Evolutionary conservation across 1,140 invertebrate species (phyloP), one percentile per base, ranked within the genome.

Genomic region (Nasonia vitripennis): DNA sequence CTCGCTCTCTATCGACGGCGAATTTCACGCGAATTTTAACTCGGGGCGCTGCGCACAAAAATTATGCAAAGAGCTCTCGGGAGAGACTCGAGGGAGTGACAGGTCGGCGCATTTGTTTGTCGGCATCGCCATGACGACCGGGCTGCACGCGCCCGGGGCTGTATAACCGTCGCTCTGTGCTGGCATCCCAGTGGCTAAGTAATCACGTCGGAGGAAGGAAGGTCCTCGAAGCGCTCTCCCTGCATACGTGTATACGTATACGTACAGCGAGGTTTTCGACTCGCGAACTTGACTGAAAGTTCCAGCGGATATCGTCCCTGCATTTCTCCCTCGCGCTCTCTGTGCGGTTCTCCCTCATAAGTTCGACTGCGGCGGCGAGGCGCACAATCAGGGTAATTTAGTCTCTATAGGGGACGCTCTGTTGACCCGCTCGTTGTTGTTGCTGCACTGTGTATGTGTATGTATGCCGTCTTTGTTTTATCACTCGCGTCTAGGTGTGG

Each of bases 61-160:
- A 37, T 37, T 37, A 37, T 37, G 34, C 34, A 37, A 37, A 4
- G 4, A 6, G 34, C 34, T 37, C 34, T 3, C 34, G 34, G 34
- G 34, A 37, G 34, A 37, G 34, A 37, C 41, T 45, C 41, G 41
- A 45, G 41, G 9, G 70, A 12, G 70, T 71, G 23, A 34, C 23
- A 34, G 6, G 48, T 55, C 1, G 10, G 78, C 51, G 31, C 55
- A 80, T 80, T 80, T 80, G 78, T 80, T 80, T 80, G 78, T n/a
- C 51, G 78, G 27, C 62, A 31, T 80, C 31, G 34, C 51, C 78
- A 68, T 80, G 78, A 31, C 51, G 78, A 80, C 78, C 11, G 5
- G 20, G 51, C 27, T 27, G 12, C 41, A 20, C 62, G 41, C 55
- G 55, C 20, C 17, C 55, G 55, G 6, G 55, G 6, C 55, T 62